Percentiles rank a stretch among this genome's conserved stretches.
Evolutionary conservation across 2,888 invertebrate species (phyloP).

Genomic region (Pterostichus madidus): DNA sequence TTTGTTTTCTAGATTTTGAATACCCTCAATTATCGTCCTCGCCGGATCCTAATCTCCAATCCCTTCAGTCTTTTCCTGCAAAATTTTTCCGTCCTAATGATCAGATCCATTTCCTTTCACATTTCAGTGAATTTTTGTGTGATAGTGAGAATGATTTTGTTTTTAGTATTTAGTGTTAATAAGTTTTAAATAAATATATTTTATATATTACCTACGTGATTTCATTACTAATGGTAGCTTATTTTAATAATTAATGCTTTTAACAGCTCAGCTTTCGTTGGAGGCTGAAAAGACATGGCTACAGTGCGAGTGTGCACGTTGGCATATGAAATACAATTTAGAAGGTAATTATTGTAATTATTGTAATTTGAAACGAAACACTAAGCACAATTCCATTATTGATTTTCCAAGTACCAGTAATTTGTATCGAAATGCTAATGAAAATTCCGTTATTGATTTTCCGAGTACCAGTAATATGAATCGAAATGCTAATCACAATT

Average conservation of each 20-base stretch:
- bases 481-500: too few relatives aligned
- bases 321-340: conserved; percentile 90
- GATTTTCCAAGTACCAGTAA: neutral
- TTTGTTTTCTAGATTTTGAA: neutral
- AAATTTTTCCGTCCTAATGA: neutral
- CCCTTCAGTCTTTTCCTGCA: too few relatives aligned
- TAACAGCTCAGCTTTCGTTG: conserved; percentile 89
- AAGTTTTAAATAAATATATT: conserved; percentile 19
- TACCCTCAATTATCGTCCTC: too few relatives aligned
- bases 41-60: too few relatives aligned
- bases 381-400: neutral
- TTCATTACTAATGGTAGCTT: conserved; percentile 26
- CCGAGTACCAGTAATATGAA: too few relatives aligned
- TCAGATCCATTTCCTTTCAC: neutral
- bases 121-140: neutral
- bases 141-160: conserved; percentile 12
- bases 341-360: conserved; percentile 83
- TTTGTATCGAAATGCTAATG: too few relatives aligned
- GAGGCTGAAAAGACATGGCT: conserved; percentile 95
- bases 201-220: conserved; percentile 18
- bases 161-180: conserved; percentile 18
- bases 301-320: conserved; percentile 93
- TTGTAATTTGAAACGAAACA: conserved; percentile 46
- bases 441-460: too few relatives aligned
- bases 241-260: conserved; percentile 57